A percentile compares a stretch with the other conserved stretches of the same genome.
Evolutionary conservation across 2,113 vertebrate genomes (phyloP).

Genomic region (Pseudonaja textilis): DNA sequence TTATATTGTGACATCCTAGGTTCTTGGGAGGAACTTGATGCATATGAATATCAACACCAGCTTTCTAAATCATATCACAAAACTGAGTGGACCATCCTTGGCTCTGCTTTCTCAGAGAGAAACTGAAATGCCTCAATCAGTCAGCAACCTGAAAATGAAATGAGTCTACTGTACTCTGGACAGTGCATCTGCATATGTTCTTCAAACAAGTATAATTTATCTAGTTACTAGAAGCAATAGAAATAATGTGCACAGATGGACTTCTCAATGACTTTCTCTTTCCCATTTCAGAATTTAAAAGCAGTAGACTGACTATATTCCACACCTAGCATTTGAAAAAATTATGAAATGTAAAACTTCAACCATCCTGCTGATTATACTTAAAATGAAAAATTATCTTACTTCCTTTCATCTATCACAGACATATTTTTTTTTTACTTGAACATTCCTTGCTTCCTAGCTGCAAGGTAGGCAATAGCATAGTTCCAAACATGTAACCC

Average conservation of each 20-base stretch:
- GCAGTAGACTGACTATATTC: not conserved
- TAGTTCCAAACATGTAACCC: not conserved
- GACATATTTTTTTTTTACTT: not conserved
- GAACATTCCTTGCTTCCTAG: not conserved
- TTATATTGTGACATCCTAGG: not conserved
- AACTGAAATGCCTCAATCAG: not conserved
- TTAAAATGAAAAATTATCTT: not conserved
- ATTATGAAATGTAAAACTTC: not conserved
- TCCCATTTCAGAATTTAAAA: not conserved
- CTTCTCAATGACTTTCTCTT: not conserved
- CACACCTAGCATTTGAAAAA: not conserved
- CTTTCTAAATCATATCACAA: not conserved
- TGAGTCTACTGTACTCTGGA: not conserved
- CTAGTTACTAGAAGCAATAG: not conserved
- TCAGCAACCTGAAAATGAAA: not conserved
- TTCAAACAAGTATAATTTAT: not conserved
- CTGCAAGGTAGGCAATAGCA: not conserved
- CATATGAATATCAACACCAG: not conserved
- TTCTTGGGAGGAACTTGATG: not conserved
- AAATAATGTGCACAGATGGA: not conserved
- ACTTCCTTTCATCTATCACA: not conserved
- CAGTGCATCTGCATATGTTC: not conserved
- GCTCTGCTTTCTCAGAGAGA: not conserved
- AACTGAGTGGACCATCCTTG: not conserved
- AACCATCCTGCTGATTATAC: not conserved